phyloP scores from a whole-genome alignment of 2,888 invertebrate species.

The Limulus polyphemus region DNA sequence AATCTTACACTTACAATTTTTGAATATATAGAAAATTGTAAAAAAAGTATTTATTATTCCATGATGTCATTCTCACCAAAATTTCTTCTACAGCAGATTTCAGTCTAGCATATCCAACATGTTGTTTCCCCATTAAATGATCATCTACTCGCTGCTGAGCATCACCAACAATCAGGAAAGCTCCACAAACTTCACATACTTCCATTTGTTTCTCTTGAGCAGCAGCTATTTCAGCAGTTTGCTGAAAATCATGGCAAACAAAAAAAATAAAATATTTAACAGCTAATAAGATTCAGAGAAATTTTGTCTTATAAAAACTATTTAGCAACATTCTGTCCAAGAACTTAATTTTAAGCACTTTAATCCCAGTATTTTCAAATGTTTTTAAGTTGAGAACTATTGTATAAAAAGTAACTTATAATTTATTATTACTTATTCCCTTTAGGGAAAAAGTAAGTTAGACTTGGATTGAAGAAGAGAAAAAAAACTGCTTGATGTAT shows the following conservation, averaged over 20 bases:
- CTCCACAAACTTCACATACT: constrained; percentile 95
- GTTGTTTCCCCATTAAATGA: constrained; percentile 96
- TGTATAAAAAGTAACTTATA: too few relatives aligned
- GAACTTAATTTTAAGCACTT: too few relatives aligned
- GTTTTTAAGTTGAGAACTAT: too few relatives aligned
- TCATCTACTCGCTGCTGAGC: constrained; percentile 96
- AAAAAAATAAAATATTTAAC: constrained; percentile 4
- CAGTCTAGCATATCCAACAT: constrained; percentile 70
- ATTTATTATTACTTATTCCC: too few relatives aligned
- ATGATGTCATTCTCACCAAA: constrained; percentile 7
- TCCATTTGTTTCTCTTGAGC: constrained; percentile 97
- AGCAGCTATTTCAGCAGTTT: constrained; percentile 69
- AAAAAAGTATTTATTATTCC: not conserved
- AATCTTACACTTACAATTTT: too few relatives aligned
- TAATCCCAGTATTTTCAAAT: too few relatives aligned
- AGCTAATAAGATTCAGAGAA: constrained; percentile 1
- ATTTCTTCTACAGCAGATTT: constrained; percentile 45
- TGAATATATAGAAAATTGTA: not conserved
- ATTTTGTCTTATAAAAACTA: constrained; percentile 4
- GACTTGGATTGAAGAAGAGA: too few relatives aligned
- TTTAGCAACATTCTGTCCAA: not conserved
- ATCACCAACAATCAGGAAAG: constrained; percentile 96
- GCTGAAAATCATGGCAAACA: constrained; percentile 24
- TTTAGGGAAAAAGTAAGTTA: too few relatives aligned
- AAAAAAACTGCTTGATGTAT: too few relatives aligned